These are phyloP conservation scores for Mus pahari DNA, from an alignment of 2,113 vertebrate genomes.

Conservation along the genomic window DNA sequence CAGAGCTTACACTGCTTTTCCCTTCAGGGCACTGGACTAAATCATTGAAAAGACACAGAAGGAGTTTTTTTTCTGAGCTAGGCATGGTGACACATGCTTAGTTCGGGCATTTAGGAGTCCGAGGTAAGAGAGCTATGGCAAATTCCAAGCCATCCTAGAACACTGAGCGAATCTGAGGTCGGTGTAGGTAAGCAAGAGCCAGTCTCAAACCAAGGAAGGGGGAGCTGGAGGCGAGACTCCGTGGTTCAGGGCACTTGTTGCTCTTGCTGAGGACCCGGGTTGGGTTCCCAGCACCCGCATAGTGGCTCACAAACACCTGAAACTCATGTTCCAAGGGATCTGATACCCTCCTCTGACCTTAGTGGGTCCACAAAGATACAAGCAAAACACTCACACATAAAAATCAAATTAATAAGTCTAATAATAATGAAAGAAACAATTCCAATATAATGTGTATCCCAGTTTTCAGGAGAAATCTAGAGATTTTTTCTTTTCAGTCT, in stretches of 20 bases:
- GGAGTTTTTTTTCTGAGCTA: background rate
- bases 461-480: background rate
- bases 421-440: background rate
- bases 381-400: background rate
- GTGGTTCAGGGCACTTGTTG: background rate
- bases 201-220: background rate
- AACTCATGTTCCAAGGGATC: background rate
- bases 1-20: background rate
- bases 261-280: background rate
- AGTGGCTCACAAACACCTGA: background rate
- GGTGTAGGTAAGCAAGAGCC: too few species aligned
- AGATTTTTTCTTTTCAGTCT: background rate
- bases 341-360: background rate
- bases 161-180: background rate
- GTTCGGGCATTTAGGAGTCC: background rate
- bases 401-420: background rate
- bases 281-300: background rate
- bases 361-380: too few species aligned
- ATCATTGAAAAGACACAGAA: background rate
- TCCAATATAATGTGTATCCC: background rate
- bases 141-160: background rate
- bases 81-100: background rate
- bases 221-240: background rate
- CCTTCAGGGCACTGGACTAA: background rate
- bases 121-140: background rate